Conservation (phyloP, 2,797 vertebrate genomes). For the Notamacropus eugenii region DNA sequence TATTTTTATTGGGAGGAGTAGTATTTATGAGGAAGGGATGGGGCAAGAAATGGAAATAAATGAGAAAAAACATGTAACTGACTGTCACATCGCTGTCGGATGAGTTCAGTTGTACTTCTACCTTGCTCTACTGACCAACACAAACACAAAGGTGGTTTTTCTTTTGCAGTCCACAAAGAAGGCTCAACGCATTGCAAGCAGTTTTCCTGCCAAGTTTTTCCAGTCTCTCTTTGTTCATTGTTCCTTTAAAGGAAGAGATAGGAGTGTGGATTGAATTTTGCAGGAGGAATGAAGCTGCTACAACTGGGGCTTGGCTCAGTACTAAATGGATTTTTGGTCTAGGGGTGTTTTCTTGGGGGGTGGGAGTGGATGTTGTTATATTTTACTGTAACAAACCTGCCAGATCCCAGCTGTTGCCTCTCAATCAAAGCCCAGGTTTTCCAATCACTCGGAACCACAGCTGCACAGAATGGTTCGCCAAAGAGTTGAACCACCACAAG, state of each 20-base stretch:
- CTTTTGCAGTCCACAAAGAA: conserved; percentile 7
- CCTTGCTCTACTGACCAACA: conserved; percentile 22
- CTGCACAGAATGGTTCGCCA: conserved; percentile 62
- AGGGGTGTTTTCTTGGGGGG: neutral
- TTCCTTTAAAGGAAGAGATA: conserved; percentile 47
- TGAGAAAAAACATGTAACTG: neutral
- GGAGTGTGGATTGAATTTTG: conserved; percentile 31
- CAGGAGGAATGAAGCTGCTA: conserved; percentile 35
- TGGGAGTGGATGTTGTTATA: neutral
- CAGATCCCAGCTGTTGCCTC: conserved; percentile 62
- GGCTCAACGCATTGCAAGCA: conserved; percentile 42
- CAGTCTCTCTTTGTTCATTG: neutral
- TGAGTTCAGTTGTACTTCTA: neutral
- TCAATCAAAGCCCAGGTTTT: conserved; percentile 70
- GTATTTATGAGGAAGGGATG: neutral
- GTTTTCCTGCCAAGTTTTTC: conserved; percentile 44
- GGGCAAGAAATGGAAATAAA: neutral
- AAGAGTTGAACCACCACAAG: conserved; percentile 69
- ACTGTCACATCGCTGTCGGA: rapidly evolving
- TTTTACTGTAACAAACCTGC: conserved; percentile 52
- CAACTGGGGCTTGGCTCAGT: neutral
- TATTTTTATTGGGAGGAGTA: conserved; percentile 7
- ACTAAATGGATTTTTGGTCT: neutral
- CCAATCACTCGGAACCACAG: conserved; percentile 74
- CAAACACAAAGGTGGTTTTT: conserved; percentile 54